Evolutionary conservation across 2,888 invertebrate genomes (phyloP).

Genomic region (Monopis laevigella): DNA sequence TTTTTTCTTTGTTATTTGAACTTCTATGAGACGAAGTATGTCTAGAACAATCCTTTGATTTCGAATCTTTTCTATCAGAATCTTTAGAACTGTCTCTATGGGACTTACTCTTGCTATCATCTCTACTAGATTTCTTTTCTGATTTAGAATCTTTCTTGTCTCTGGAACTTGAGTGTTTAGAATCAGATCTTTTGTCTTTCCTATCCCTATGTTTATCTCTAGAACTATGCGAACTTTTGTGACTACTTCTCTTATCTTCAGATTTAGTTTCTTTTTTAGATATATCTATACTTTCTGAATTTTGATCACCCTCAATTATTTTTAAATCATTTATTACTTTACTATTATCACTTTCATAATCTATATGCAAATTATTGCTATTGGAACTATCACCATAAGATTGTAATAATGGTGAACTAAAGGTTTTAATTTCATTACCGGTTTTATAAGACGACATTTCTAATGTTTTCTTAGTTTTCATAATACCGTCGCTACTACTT

Average conservation of each 20-base stretch:
- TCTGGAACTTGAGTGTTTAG: slow-evolving; percentile 46
- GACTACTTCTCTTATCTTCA: slow-evolving; percentile 41
- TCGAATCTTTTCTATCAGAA: slow-evolving; percentile 41
- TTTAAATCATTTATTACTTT: slow-evolving; percentile 47
- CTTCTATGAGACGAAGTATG: slow-evolving; percentile 39
- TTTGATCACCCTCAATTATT: slow-evolving; percentile 35
- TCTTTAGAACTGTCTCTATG: slow-evolving; percentile 45
- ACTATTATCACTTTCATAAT: slow-evolving; percentile 60
- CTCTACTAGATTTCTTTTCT: slow-evolving; percentile 45
- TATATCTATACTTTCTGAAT: slow-evolving; percentile 30
- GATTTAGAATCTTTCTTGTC: slow-evolving; percentile 37
- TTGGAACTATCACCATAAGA: slow-evolving; percentile 55
- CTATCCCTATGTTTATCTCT: slow-evolving; percentile 50
- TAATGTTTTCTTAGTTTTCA: slow-evolving; percentile 35
- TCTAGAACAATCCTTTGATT: slow-evolving; percentile 43
- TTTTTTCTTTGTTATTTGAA: slow-evolving; percentile 42
- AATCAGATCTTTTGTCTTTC: slow-evolving; percentile 46
- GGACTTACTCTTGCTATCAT: slow-evolving; percentile 44
- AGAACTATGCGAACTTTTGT: slow-evolving; percentile 48
- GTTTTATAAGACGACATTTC: slow-evolving; percentile 35
- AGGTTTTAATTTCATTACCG: slow-evolving; percentile 45
- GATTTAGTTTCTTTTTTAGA: slow-evolving; percentile 39
- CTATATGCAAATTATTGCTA: slow-evolving; percentile 51
- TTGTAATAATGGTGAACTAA: slow-evolving; percentile 35
- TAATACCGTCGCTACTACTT: slow-evolving; percentile 30